Evolutionary conservation across 2,113 vertebrate genomes (phyloP).

Genomic region (Rafetus swinhoei): DNA sequence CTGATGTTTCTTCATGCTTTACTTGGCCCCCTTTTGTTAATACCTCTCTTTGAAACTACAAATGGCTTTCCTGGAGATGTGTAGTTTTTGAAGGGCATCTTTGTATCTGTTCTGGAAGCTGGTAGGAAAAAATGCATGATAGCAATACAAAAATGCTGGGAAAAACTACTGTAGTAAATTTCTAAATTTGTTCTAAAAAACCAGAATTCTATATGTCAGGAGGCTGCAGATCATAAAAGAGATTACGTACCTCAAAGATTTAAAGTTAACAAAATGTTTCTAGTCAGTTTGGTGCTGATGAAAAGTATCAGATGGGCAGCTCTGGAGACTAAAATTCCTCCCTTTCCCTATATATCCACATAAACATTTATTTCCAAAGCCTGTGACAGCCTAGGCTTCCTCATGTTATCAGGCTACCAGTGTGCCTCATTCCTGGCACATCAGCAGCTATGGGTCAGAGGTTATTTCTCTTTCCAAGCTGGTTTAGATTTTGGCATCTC

Average conservation of each 20-base stretch:
- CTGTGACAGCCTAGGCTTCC: not conserved
- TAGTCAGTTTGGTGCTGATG: not conserved
- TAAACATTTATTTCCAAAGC: not conserved
- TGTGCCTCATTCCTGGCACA: not conserved
- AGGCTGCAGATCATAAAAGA: not conserved
- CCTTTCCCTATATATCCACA: not conserved
- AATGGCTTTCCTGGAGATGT: constrained; percentile 60
- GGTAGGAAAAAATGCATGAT: not conserved
- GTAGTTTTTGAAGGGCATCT: constrained; percentile 36
- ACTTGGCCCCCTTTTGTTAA: constrained; percentile 52
- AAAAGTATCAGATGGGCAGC: not conserved
- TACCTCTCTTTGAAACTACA: constrained; percentile 55
- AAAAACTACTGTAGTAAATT: not conserved
- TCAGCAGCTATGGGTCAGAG: not conserved
- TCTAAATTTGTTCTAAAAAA: not conserved
- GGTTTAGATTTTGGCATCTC: not conserved
- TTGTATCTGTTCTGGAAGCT: not conserved
- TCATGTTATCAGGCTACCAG: not conserved
- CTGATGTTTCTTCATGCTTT: constrained; percentile 72
- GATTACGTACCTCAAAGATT: not conserved
- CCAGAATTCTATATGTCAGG: constrained; percentile 15
- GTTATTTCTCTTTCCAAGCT: not conserved
- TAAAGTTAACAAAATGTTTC: not conserved
- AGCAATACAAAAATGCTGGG: not conserved
- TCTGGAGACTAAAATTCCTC: not conserved